These are phyloP conservation scores for Syrista parreyssii DNA, from an alignment of 2,888 invertebrate species.

Conservation along the genomic window DNA sequence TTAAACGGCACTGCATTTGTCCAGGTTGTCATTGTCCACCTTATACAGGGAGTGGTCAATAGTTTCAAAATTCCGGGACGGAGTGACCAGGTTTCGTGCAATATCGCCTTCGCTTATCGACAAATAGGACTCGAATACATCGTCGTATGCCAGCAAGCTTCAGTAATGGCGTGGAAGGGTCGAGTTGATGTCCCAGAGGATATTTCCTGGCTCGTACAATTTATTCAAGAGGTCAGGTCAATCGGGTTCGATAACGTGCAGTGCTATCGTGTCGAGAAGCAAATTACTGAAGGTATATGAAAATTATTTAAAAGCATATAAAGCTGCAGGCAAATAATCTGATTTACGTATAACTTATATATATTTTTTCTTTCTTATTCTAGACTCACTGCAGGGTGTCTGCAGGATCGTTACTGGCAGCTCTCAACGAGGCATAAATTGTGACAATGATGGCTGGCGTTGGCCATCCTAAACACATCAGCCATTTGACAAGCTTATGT, in stretches of 20 bases:
- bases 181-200: neutral
- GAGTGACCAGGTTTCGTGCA: neutral
- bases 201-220: neutral
- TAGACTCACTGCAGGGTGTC: conserved; percentile 72
- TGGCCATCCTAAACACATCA: conserved; percentile 88
- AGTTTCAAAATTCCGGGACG: neutral
- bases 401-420: conserved; percentile 66
- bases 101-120: neutral
- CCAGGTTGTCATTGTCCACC: neutral
- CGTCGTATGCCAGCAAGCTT: neutral
- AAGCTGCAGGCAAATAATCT: neutral
- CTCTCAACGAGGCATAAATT: conserved; percentile 77
- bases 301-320: neutral
- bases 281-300: neutral
- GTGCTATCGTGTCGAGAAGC: neutral
- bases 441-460: conserved; percentile 77
- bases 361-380: neutral
- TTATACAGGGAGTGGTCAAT: neutral
- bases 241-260: neutral
- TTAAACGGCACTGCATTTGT: neutral
- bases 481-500: conserved; percentile 83
- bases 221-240: neutral
- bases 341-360: neutral
- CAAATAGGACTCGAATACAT: neutral
- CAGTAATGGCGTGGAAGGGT: neutral